Base-by-base conservation (phyloP, 2,797 vertebrate species). In the Bradypus variegatus region DNA sequence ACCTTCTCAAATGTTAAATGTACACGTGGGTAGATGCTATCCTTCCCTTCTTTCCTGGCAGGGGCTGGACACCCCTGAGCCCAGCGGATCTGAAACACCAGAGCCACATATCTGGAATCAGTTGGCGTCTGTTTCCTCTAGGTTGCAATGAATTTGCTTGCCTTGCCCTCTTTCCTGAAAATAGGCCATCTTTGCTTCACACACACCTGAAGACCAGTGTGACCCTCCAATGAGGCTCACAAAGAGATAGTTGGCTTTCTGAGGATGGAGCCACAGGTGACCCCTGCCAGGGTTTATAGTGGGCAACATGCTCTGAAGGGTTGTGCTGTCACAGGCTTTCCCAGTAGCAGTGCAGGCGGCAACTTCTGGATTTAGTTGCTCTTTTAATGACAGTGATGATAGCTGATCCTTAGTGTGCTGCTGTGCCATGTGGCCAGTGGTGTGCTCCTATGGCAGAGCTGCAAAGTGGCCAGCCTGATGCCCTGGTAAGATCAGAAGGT, bases 401-500 rank as follows among this genome's bases (percentile, higher is more conserved):
- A 45, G 41, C 41, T 45, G 41, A 45, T 45, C 41, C 41, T 45
- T 45, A 45, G 41, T 8, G 8, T 45, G 41, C 41, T 45, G 41
- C 41, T 45, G 41, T 45, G 41, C 41, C 41, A 45, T 2, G 1
- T 33, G n/a, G 53, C 76, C 8, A 0, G 48, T 3, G 10, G 19
- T 27, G 8, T 33, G 27, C 2, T 2, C 31, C 36, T 2, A 0
- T 18, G 2, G 45, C 62, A 36, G 14, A 1, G 25, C 7, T 0
- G 55, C 77, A 19, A 18, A n/a, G 33, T 3, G 5, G 29, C 45
- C 58, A 19, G 12, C 67, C 48, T 33, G 23, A 8, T 41, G 15
- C 50, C 78, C 41, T 5, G 18, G 19, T 25, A 2, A 3, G 21
- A 25, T 4, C 65, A 27, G 67, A 33, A 18, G 29, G 31, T 41